Base-by-base conservation (phyloP, 2,888 invertebrate species). In the Ochlodes sylvanus region DNA sequence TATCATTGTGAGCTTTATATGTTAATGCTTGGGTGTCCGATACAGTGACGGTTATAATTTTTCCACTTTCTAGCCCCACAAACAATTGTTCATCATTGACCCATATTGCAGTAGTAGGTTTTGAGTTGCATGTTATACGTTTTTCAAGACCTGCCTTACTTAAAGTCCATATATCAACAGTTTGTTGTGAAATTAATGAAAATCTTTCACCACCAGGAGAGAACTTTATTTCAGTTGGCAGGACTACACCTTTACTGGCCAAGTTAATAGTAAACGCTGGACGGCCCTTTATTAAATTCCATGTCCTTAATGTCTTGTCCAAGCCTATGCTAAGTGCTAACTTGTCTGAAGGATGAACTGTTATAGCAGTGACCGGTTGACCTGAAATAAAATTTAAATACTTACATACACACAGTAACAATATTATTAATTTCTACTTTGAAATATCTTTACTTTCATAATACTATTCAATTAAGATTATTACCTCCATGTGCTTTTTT, bases 281-380 rank as follows among this genome's bases (percentile, higher is more conserved):
- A 70, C 98, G 95, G 0, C 98, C 99, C 86, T 98, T 98, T 0
- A 99, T 94, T 71, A 99, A 93, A 92, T 99, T 98, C 99, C 99
- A 99, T 3, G 98, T 98, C 78, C 96, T 94, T 56, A 99, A 86
- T 6, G 97, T 96, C 75, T 95, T 95, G 87, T 99, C 98, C 60
- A 95, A 95, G 15, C 98, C 98, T 47, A 98, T 94, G 12, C 98
- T 97, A 9, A 99, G 88, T 0, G 98, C 98, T 73, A 99, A 80
- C 89, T 98, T 98, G 14, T 98, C 98, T 77, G 96, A 96, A 1
- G 98, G 97, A 93, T 99, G 99, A 58, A 98, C 94, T 61, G 97
- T 95, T 64, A 98, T 90, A 72, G 95, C 95, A 69, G 95, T 95
- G 0, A 99, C 95, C 5, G 96, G 94, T 73, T 94, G 93, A 64